Conservation (phyloP, 2,113 vertebrate species). For the Dicrurus megarhynchus region DNA sequence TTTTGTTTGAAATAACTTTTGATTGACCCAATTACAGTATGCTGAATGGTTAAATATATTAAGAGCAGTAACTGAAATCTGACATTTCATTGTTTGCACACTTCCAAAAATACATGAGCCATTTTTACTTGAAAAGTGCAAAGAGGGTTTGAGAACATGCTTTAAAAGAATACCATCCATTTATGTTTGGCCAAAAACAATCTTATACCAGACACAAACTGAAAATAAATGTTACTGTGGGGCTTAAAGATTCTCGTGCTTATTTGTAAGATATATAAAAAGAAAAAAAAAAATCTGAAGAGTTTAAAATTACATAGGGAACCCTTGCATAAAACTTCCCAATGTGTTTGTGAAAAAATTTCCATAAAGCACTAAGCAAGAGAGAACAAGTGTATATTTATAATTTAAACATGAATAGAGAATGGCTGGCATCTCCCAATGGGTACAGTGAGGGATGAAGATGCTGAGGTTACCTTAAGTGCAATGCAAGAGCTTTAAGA, state of each 20-base stretch:
- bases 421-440: accelerated
- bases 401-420: background rate
- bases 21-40: conserved; percentile 49
- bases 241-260: background rate
- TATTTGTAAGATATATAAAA: background rate
- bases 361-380: background rate
- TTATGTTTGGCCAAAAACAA: background rate
- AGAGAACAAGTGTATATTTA: background rate
- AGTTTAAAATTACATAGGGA: background rate
- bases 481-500: background rate
- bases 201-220: background rate
- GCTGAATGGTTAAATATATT: conserved; percentile 47
- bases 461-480: background rate
- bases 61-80: conserved; percentile 26
- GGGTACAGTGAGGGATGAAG: background rate
- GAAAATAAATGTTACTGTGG: background rate
- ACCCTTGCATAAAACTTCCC: background rate
- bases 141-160: background rate
- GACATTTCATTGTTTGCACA: conserved; percentile 30
- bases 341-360: background rate
- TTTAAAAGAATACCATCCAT: background rate
- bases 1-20: conserved; percentile 61
- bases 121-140: conserved; percentile 23
- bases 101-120: conserved; percentile 20
- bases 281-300: background rate